phyloP scores from a whole-genome alignment of 2,797 vertebrate genomes.

The Syngnathus acus region DNA sequence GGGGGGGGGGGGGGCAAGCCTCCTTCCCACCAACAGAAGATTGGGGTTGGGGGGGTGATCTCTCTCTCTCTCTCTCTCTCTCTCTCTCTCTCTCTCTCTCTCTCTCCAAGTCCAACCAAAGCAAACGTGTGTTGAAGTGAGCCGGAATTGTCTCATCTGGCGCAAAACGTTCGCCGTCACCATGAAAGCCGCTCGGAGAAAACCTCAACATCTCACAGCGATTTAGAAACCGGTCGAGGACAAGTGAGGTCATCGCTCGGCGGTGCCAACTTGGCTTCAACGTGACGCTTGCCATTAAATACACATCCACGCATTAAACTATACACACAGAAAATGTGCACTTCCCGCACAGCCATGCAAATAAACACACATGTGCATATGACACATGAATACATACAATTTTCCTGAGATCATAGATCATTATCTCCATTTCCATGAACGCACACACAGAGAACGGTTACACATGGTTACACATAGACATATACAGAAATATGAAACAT shows the following conservation, averaged over 20 bases:
- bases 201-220: conserved; percentile 55
- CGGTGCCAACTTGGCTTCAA: conserved; percentile 48
- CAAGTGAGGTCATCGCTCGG: conserved; percentile 61
- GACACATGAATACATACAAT: conserved; percentile 37
- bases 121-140: conserved; percentile 27
- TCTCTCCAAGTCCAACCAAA: conserved; percentile 15
- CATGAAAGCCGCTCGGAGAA: conserved; percentile 49
- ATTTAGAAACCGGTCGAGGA: conserved; percentile 65
- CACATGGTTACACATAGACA: conserved; percentile 9
- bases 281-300: conserved; percentile 53
- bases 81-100: too few species aligned
- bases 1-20: conserved; percentile 62
- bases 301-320: conserved; percentile 32
- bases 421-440: conserved; percentile 14
- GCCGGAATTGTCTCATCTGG: conserved; percentile 41
- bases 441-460: conserved; percentile 6
- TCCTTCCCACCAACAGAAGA: conserved; percentile 48
- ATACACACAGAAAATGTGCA: conserved; percentile 37
- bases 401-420: conserved; percentile 26
- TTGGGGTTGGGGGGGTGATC: conserved; percentile 20
- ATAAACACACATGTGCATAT: conserved; percentile 51
- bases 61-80: too few species aligned
- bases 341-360: conserved; percentile 38
- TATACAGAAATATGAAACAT: conserved; percentile 11
- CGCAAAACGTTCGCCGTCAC: conserved; percentile 36